These are phyloP conservation scores for Emydocephalus ijimae DNA, from an alignment of 2,113 vertebrate species.

Conservation along the genomic window DNA sequence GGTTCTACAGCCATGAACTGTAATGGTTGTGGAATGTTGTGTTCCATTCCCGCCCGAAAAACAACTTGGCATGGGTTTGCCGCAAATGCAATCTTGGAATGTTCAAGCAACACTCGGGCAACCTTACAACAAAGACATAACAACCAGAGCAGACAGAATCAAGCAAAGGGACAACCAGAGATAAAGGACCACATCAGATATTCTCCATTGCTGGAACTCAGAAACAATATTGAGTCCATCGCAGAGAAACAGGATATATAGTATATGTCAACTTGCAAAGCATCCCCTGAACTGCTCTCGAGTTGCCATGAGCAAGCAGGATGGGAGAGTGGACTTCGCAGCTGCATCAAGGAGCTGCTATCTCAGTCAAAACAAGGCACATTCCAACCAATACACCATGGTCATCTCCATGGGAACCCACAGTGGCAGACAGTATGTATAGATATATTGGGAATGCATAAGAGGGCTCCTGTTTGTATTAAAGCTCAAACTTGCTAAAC, in stretches of 20 bases:
- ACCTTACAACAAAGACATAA: not conserved
- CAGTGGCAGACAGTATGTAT: too few relatives aligned
- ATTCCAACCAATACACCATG: too few relatives aligned
- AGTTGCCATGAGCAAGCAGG: too few relatives aligned
- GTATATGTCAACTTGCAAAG: too few relatives aligned
- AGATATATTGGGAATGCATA: not conserved
- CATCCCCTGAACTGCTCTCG: too few relatives aligned
- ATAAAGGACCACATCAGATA: not conserved
- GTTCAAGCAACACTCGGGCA: not conserved
- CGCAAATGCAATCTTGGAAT: not conserved
- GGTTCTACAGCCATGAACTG: not conserved
- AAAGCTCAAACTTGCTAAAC: not conserved
- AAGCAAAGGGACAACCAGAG: not conserved
- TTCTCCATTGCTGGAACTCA: not conserved
- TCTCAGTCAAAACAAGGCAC: too few relatives aligned
- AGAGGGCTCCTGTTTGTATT: conserved; percentile 26
- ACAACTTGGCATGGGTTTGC: not conserved
- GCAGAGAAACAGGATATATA: too few relatives aligned
- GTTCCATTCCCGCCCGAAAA: not conserved
- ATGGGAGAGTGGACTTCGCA: too few relatives aligned
- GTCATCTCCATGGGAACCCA: too few relatives aligned
- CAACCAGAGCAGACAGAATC: not conserved
- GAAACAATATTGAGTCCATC: not conserved
- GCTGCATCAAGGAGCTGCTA: too few relatives aligned
- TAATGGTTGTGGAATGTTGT: not conserved